Evolutionary conservation across 2,113 vertebrate genomes (phyloP).

Genomic region (Dicerorhinus sumatrensis): DNA sequence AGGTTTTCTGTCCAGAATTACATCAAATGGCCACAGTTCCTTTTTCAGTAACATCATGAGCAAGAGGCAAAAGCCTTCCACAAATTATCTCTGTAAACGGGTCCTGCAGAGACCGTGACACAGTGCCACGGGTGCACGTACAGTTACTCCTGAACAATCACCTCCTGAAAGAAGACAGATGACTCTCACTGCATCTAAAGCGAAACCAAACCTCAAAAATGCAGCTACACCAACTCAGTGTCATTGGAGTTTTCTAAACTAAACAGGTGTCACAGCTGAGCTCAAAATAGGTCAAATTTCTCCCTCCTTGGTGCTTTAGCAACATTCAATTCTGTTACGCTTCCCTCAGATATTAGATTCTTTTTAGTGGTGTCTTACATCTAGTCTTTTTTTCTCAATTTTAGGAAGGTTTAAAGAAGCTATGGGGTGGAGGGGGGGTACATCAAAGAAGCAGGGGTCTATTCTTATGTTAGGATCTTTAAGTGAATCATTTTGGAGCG

Average conservation of each 20-base stretch:
- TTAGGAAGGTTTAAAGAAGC: constrained; percentile 30
- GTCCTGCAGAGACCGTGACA: neutral
- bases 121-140: neutral
- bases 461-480: constrained; percentile 68
- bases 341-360: neutral
- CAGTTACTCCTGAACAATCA: neutral
- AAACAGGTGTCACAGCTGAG: neutral
- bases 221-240: neutral
- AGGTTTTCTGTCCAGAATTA: constrained; percentile 6
- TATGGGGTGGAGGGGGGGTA: neutral
- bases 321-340: constrained; percentile 32
- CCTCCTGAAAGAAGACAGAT: constrained; percentile 23
- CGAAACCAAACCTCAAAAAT: neutral
- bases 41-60: constrained; percentile 3
- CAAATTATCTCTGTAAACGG: neutral
- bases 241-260: neutral
- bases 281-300: neutral
- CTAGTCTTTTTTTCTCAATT: neutral
- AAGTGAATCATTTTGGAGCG: neutral
- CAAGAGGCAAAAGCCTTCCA: neutral
- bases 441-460: constrained; percentile 29
- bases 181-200: neutral
- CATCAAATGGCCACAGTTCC: neutral
- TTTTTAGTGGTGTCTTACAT: constrained; percentile 30
- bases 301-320: neutral